Base-by-base conservation (phyloP, 2,113 vertebrate species). In the Dendropsophus ebraccatus region DNA sequence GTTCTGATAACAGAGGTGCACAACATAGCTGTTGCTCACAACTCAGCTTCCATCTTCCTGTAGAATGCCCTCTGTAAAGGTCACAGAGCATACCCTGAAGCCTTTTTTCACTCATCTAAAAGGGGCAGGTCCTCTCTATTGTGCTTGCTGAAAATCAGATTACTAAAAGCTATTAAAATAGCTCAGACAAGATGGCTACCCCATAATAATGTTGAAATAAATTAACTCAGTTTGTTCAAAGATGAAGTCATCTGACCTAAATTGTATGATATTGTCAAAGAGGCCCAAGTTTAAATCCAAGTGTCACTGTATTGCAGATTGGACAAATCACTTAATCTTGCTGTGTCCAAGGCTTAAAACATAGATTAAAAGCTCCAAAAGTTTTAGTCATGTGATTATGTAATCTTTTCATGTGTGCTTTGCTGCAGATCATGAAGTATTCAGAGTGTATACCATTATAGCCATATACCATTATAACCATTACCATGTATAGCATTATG, bases 371-470 rank as follows among this genome's bases (percentile, higher is more conserved):
- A 81, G 23, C 56, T 52, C 21, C 30, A 50, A 47, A 25, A n/a
- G 65, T 65, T 14, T 25, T 47, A 30, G 54, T 62, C 56, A 60
- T 62, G 73, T 76, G 56, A 76, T 45, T 45, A 25, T 65, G 12
- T 77, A n/a, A 49, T 84, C 70, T 65, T 37, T 50, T 47, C 72
- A 49, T 30, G 35, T 62, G 73, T 76, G 49, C 14, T 30, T 19
- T 84, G 32, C 32, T 32, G 21, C 49, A 70, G 41, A 84, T 75
- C 30, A 74, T 72, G 49, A 77, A 76, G 73, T 84, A 84, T 60
- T 62, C 28, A 76, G 45, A 65, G 25, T 21, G 25, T 54, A 49
- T 32, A 56, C 72, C 82, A 84, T n/a, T n/a, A n/a, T n/a, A n/a
- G n/a, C n/a, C n/a, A n/a, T n/a, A n/a, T n/a, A n/a, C n/a, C n/a